Percentiles rank a stretch among this genome's conserved stretches.
These are phyloP conservation scores for Noctua fimbriata DNA, from an alignment of 2,888 invertebrate species.

Conservation along the genomic window DNA sequence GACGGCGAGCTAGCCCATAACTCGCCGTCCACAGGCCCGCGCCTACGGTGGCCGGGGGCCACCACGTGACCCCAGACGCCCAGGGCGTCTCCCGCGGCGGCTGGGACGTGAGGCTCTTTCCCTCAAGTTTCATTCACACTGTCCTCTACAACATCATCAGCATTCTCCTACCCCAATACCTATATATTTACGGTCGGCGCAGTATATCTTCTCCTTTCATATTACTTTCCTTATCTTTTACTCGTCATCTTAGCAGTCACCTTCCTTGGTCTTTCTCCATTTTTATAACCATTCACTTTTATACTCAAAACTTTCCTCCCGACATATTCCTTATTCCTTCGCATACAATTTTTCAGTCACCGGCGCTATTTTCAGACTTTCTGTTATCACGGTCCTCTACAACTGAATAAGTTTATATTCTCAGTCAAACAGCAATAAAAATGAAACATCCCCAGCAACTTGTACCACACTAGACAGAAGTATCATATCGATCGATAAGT, in stretches of 20 bases:
- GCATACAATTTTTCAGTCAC: not conserved
- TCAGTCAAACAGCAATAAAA: not conserved
- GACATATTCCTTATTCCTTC: not conserved
- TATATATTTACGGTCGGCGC: too few relatives aligned
- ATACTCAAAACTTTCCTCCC: not conserved
- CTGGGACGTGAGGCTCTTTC: too few relatives aligned
- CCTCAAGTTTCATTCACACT: too few relatives aligned
- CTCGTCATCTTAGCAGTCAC: not conserved
- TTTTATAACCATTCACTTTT: not conserved
- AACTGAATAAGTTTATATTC: not conserved
- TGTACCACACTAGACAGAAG: slow-evolving; percentile 58
- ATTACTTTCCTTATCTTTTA: not conserved
- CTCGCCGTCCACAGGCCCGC: too few relatives aligned
- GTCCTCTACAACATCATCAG: too few relatives aligned
- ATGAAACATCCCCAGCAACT: slow-evolving; percentile 30
- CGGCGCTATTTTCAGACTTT: not conserved
- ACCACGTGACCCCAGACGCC: too few relatives aligned
- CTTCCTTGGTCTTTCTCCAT: not conserved
- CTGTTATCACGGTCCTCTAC: not conserved
- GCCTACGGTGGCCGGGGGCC: too few relatives aligned
- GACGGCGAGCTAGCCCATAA: too few relatives aligned
- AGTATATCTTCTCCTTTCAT: not conserved
- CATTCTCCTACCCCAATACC: not conserved
- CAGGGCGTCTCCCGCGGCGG: too few relatives aligned
- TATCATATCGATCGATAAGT: slow-evolving; percentile 67